Conservation (phyloP, 1,140 invertebrate species). For the Heterodera schachtii region DNA sequence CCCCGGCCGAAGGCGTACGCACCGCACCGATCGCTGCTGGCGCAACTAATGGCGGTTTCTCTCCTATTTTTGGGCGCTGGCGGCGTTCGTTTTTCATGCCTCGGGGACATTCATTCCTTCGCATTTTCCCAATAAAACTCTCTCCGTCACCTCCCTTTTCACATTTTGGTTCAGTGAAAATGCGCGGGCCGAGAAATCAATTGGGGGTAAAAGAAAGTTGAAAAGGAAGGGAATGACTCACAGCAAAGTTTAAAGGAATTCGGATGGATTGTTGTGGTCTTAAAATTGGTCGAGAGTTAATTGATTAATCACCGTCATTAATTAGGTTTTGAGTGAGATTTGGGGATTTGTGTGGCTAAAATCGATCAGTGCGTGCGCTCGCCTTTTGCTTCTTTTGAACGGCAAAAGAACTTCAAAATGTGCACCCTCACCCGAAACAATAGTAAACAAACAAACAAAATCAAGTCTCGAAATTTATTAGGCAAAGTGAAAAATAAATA, state of each 20-base stretch:
- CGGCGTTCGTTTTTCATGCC: neutral
- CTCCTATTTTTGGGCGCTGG: too few relatives aligned
- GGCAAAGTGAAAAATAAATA: neutral
- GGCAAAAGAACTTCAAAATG: neutral
- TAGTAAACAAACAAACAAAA: constrained; percentile 8
- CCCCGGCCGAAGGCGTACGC: too few relatives aligned
- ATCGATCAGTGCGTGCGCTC: neutral
- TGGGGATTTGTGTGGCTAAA: neutral
- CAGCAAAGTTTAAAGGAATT: too few relatives aligned
- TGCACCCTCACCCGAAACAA: neutral
- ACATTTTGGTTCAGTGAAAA: neutral
- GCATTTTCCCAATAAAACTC: neutral
- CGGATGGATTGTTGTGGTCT: too few relatives aligned
- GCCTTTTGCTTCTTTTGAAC: neutral
- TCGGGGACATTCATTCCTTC: neutral
- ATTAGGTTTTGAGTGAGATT: neutral
- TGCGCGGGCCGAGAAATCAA: neutral
- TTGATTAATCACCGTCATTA: neutral
- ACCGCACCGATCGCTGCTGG: neutral
- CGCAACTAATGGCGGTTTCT: neutral
- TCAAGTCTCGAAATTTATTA: neutral
- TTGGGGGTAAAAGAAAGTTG: neutral
- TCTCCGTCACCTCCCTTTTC: neutral
- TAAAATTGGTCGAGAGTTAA: too few relatives aligned
- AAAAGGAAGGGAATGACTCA: neutral